Percentiles rank a stretch among this genome's conserved stretches.
These are phyloP conservation scores for Craseonycteris thonglongyai DNA, from an alignment of 2,113 vertebrate species.

Conservation along the genomic window DNA sequence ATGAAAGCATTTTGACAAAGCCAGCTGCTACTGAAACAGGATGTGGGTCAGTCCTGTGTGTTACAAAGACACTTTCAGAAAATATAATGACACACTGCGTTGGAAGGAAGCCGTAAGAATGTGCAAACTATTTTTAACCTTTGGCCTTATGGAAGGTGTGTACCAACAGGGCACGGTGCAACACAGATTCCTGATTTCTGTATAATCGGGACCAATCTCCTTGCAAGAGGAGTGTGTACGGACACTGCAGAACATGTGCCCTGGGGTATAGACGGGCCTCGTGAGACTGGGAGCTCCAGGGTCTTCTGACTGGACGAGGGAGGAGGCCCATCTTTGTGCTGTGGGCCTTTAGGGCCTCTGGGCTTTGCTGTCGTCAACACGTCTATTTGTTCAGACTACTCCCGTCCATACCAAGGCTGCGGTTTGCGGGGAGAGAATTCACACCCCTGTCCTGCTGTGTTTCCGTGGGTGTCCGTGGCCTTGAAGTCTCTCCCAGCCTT, in stretches of 20 bases:
- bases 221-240: neutral
- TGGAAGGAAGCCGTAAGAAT: neutral
- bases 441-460: neutral
- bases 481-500: neutral
- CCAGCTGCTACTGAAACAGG: neutral
- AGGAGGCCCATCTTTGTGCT: too few relatives aligned
- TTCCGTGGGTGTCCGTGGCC: neutral
- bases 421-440: neutral
- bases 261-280: neutral
- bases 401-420: neutral
- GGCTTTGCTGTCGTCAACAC: neutral
- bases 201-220: neutral
- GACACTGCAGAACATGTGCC: neutral
- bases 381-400: neutral
- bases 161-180: neutral
- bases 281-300: neutral
- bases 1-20: neutral
- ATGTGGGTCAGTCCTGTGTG: neutral
- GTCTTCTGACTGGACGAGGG: neutral
- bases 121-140: neutral
- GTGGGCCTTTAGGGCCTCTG: neutral
- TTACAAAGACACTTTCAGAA: neutral
- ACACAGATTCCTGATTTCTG: neutral
- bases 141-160: neutral
- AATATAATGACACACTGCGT: neutral